Conservation (phyloP, 2,888 invertebrate species). For the Baronia brevicornis region DNA sequence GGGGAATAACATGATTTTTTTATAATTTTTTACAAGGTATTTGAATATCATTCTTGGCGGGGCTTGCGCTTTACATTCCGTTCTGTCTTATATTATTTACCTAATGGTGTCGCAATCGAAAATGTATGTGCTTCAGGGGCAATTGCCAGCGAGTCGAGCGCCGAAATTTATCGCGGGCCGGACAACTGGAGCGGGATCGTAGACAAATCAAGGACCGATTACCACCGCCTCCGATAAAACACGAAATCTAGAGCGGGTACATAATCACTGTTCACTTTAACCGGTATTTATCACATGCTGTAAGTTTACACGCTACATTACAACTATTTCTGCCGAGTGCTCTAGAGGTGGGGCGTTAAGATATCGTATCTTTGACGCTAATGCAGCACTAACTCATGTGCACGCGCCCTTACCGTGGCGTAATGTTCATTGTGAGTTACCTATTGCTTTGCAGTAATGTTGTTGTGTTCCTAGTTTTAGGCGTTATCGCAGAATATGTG, state of each 20-base stretch:
- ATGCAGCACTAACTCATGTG: conserved; percentile 68
- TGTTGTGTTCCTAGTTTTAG: conserved; percentile 13
- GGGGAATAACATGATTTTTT: too few relatives aligned
- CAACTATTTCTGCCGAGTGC: conserved; percentile 49
- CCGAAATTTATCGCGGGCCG: conserved; percentile 18
- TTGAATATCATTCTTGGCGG: too few relatives aligned
- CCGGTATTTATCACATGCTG: conserved; percentile 40
- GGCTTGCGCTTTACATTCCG: too few relatives aligned
- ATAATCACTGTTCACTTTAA: conserved; percentile 26
- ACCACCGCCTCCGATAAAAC: conserved; percentile 34
- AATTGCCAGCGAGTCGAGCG: conserved; percentile 5
- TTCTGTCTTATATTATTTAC: too few relatives aligned
- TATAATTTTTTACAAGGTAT: too few relatives aligned
- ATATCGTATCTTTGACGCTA: conserved; percentile 64
- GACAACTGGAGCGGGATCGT: conserved; percentile 19
- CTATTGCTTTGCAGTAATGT: conserved; percentile 26
- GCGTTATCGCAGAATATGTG: conserved; percentile 12
- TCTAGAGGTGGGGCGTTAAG: conserved; percentile 48
- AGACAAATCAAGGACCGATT: conserved; percentile 30
- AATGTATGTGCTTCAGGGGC: conserved; percentile 5
- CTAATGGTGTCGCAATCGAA: too few relatives aligned
- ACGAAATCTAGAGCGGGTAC: conserved; percentile 19
- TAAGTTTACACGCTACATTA: conserved; percentile 41
- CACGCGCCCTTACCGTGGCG: conserved; percentile 48
- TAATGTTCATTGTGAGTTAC: conserved; percentile 44